Evolutionary conservation across 2,888 invertebrate species (phyloP).

Genomic region (Uloborus plumipes): DNA sequence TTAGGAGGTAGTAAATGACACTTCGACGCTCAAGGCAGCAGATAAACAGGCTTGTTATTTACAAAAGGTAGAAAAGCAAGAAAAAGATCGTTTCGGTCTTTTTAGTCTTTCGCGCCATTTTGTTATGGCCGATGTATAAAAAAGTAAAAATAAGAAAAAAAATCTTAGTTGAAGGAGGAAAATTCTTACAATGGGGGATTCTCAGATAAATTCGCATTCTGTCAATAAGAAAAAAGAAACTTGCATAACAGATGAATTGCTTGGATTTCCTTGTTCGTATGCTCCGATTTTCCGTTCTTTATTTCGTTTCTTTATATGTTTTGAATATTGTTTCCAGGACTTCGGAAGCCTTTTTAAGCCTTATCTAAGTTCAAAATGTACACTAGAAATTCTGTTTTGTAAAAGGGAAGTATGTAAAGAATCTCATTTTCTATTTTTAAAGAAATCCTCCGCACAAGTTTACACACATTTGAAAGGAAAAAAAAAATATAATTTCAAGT

Average conservation of each 20-base stretch:
- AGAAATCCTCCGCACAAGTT: too few relatives aligned
- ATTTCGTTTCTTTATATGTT: slow-evolving; percentile 3
- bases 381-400: too few relatives aligned
- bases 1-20: slow-evolving; percentile 33
- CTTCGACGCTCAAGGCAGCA: slow-evolving; percentile 31
- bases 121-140: slow-evolving; percentile 24
- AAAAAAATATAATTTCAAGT: too few relatives aligned
- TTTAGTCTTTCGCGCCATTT: slow-evolving; percentile 32
- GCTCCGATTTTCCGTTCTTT: slow-evolving; percentile 4
- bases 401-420: too few relatives aligned
- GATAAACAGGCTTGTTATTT: slow-evolving; percentile 34
- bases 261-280: slow-evolving; percentile 19
- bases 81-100: slow-evolving; percentile 21
- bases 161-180: slow-evolving; percentile 16
- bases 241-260: slow-evolving; percentile 27
- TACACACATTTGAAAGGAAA: too few relatives aligned
- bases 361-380: too few relatives aligned
- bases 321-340: slow-evolving; percentile 6
- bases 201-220: slow-evolving; percentile 16
- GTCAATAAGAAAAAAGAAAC: slow-evolving; percentile 12
- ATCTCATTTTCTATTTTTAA: too few relatives aligned
- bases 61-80: slow-evolving; percentile 12
- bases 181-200: slow-evolving; percentile 9
- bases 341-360: too few relatives aligned
- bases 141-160: too few relatives aligned